Base-by-base conservation (phyloP, 1,140 invertebrate species). In the Diuraphis noxia region DNA sequence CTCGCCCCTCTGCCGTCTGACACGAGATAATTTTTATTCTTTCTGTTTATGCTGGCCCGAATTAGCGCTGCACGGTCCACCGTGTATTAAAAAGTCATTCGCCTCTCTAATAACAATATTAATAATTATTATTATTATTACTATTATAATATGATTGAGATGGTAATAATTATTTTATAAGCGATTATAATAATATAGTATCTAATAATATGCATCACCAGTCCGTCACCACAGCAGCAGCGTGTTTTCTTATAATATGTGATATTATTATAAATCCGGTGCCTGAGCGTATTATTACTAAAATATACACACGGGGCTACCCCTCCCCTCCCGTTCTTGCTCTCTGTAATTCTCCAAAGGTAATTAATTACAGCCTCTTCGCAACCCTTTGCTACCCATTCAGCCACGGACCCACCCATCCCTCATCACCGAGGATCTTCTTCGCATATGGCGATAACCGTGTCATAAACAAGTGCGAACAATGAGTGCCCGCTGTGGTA, bases 381-480 rank as follows among this genome's bases (percentile, higher is more conserved):
- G 49, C n/a, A 86, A 52, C 13, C 25, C 86, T 81, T 91, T 7
- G 21, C 2, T 21, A 10, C 8, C 43, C 23, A 8, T n/a, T n/a
- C n/a, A n/a, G n/a, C 10, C 41, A 3, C 34, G 7, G 2, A 34
- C 30, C 43, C 23, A 4, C 8, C 34, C 8, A 8, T 10, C n/a
- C 43, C 6, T 2, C 30, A 23, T n/a, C 41, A 17, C 19, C 41
- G 30, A n/a, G 19, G 41, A 34, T 86, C n/a, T n/a, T 43, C 21
- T 2, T 49, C 63, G 38, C 49, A 43, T 52, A 82, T 36, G 43
- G 43, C 43, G 72, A 91, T 91, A 91, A 91, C 43, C 89, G 77
- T 81, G 89, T 91, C 89, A 82, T 81, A 91, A 91, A 91, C 89
- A 91, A 91, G n/a, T 52, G 23, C 43, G 17, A 81, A 82, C 72